phyloP scores from a whole-genome alignment of 2,113 vertebrate genomes.

The Ammodytes dubius region DNA sequence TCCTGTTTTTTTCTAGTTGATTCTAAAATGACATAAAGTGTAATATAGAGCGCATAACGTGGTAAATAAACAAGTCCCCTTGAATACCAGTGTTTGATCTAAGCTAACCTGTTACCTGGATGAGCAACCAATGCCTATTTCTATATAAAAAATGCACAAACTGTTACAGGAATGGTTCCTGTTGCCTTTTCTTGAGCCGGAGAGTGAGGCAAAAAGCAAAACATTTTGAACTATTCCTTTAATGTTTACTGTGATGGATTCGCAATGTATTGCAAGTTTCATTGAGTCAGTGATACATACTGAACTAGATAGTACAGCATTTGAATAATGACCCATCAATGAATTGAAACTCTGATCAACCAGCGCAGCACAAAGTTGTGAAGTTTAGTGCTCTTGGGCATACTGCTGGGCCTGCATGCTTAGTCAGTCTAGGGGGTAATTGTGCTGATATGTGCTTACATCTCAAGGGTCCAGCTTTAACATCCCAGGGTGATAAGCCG shows the following conservation, averaged over 20 bases:
- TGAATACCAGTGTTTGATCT: no score
- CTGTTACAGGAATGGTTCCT: no score
- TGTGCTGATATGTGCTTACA: slow-evolving; percentile 57
- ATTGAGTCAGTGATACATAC: neutral
- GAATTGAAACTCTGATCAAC: neutral
- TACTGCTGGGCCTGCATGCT: slow-evolving; percentile 1
- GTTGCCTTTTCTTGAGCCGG: no score
- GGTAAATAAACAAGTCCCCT: no score
- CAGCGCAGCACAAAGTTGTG: neutral
- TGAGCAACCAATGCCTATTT: no score
- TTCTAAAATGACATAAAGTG: no score
- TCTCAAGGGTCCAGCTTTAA: slow-evolving; percentile 71
- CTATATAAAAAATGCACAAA: no score
- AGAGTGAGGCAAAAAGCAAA: no score
- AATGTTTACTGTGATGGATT: neutral
- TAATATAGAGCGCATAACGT: no score
- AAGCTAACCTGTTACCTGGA: no score
- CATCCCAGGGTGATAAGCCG: slow-evolving; percentile 62
- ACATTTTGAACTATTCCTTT: no score
- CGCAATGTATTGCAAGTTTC: neutral
- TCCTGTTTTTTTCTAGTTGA: no score
- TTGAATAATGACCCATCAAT: neutral
- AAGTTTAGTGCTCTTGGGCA: neutral
- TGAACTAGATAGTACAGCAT: neutral
- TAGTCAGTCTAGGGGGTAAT: slow-evolving; percentile 44